Conservation (phyloP, 1,140 invertebrate species). For the Goniozus legneri region DNA sequence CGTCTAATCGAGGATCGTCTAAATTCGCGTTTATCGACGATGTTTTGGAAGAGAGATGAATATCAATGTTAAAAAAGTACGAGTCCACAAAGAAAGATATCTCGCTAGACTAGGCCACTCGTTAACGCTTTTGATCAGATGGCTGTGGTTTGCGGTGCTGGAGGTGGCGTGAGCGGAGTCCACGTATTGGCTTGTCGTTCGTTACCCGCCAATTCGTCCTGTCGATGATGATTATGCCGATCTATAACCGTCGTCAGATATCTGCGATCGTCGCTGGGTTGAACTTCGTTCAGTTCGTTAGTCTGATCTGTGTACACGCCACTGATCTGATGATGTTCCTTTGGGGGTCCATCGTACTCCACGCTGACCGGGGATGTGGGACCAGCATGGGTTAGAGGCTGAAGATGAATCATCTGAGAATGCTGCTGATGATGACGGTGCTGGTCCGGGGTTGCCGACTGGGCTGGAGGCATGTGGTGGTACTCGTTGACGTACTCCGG, state of each 20-base stretch:
- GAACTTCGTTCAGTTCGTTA: conserved; percentile 30
- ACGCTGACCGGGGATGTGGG: conserved; percentile 29
- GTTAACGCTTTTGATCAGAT: too few species aligned
- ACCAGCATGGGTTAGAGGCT: conserved; percentile 27
- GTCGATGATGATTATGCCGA: conserved; percentile 32
- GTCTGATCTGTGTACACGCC: conserved; percentile 32
- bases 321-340: conserved; percentile 35
- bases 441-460: conserved; percentile 27
- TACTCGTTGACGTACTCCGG: conserved; percentile 36
- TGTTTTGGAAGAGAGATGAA: too few species aligned
- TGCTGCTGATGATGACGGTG: conserved; percentile 29
- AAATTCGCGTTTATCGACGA: too few species aligned
- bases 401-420: conserved; percentile 33
- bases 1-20: too few species aligned
- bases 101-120: too few species aligned
- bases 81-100: too few species aligned
- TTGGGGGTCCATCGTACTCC: conserved; percentile 35
- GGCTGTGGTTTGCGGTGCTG: conserved; percentile 46
- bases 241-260: conserved; percentile 36
- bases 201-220: conserved; percentile 14
- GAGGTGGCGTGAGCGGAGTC: conserved; percentile 44
- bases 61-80: too few species aligned
- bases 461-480: conserved; percentile 22
- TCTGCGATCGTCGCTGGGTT: conserved; percentile 32
- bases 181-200: conserved; percentile 34